Percentiles rank a stretch among this genome's conserved stretches.
phyloP scores from a whole-genome alignment of 2,797 vertebrate species.

The Tamandua tetradactyla region DNA sequence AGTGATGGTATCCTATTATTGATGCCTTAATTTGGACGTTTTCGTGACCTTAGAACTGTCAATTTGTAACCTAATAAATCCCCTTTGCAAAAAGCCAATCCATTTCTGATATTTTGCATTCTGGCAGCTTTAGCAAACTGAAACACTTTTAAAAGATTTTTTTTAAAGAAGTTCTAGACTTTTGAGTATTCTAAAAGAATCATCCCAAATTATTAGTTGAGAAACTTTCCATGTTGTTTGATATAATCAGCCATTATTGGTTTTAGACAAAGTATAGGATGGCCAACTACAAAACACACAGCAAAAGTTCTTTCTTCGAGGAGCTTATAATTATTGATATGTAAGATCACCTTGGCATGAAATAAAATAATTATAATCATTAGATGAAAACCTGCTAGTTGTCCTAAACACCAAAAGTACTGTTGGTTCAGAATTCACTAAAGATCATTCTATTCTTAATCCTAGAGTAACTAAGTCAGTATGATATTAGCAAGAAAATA shows the following conservation, averaged over 20 bases:
- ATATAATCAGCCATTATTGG: slow-evolving; percentile 15
- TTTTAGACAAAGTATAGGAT: slow-evolving; percentile 11
- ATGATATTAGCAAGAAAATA: background rate
- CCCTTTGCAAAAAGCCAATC: too few relatives aligned
- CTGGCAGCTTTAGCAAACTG: too few relatives aligned
- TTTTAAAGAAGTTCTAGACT: background rate
- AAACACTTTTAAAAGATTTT: background rate
- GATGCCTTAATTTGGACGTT: too few relatives aligned
- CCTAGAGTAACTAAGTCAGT: background rate
- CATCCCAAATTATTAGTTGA: slow-evolving; percentile 13
- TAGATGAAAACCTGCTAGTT: background rate
- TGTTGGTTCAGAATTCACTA: slow-evolving; percentile 4
- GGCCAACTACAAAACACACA: slow-evolving; percentile 8
- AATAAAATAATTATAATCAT: background rate
- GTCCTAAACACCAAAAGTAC: background rate
- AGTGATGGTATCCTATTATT: too few relatives aligned
- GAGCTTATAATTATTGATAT: slow-evolving; percentile 17
- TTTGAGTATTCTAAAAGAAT: background rate
- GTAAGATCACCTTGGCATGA: background rate
- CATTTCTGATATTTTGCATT: too few relatives aligned
- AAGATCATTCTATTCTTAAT: background rate
- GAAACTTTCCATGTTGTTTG: slow-evolving; percentile 29
- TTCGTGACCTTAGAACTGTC: too few relatives aligned
- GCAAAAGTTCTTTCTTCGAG: slow-evolving; percentile 20
- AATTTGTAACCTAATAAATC: too few relatives aligned